Evolutionary conservation across 2,113 vertebrate species (phyloP), one percentile per base, ranked within the genome.

Genomic region (Neogobius melanostomus): DNA sequence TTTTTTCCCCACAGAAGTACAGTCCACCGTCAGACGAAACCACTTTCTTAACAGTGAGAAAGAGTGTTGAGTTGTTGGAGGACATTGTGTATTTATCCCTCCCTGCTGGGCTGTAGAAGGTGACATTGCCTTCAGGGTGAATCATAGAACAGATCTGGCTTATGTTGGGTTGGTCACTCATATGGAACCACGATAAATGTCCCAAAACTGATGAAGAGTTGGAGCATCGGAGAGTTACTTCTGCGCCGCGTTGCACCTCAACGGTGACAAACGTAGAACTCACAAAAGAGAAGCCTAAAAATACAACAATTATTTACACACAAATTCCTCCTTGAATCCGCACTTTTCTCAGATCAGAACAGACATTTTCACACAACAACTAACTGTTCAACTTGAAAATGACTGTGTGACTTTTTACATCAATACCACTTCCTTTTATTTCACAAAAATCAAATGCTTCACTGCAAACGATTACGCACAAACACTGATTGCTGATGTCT

Each of bases 171-270:
- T 9, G 36, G 59, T 61, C 36, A 15, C 8, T n/a, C 59, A 61
- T 61, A 42, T 44, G 14, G 59, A 61, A 61, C 59, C 59, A 61
- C 14, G 15, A 61, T 45, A 61, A n/a, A n/a, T 6, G 59, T n/a
- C 7, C 36, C 16, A 10, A 7, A 1, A 44, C 2, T 10, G 4
- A 4, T 2, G 9, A 61, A 2, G 14, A 14, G 42, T 9, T 2
- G 8, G 15, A n/a, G 14, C 59, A 61, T 9, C 6, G 15, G 8
- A 61, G 42, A 2, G 59, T 45, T n/a, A n/a, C 42, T 0, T 61
- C 42, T 61, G 59, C 59, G 5, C 59, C 59, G 4, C 4, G 59
- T 5, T 16, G 59, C 15, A 61, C 59, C 59, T 61, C 59, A 10
- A 15, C 7, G 12, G 12, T 45, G 59, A 8, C 44, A 16, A 61